Evolutionary conservation across 1,140 invertebrate species (phyloP).

Genomic region (Platyscapa corneri): DNA sequence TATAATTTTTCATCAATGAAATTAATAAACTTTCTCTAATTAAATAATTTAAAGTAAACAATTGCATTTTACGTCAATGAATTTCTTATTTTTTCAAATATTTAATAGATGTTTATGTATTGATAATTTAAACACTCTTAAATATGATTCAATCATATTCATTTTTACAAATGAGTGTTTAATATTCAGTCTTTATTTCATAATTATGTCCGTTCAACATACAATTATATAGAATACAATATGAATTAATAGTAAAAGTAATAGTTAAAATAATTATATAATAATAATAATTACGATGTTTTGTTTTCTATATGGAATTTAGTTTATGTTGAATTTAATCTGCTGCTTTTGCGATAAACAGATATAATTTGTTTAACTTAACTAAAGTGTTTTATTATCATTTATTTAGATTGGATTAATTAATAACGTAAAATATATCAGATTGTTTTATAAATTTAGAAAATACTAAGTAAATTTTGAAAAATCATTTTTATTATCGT

Average conservation of each 20-base stretch:
- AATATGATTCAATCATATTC: background rate
- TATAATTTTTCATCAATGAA: background rate
- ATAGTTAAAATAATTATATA: too few relatives aligned
- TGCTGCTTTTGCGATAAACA: background rate
- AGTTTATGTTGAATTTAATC: background rate
- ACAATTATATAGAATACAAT: background rate
- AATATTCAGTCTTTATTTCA: background rate
- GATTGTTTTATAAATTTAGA: too few relatives aligned
- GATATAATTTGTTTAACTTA: slow-evolving; percentile 19
- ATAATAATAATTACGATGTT: too few relatives aligned
- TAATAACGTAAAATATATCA: background rate
- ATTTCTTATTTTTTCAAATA: background rate
- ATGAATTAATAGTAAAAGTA: too few relatives aligned
- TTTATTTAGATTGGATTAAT: background rate
- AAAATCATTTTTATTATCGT: too few relatives aligned
- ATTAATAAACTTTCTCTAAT: background rate
- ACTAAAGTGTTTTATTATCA: slow-evolving; percentile 28
- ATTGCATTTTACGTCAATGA: background rate
- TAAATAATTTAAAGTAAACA: too few relatives aligned
- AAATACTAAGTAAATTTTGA: too few relatives aligned
- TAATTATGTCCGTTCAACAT: background rate
- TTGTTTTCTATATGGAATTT: background rate
- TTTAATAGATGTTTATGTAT: background rate
- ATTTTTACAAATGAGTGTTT: background rate
- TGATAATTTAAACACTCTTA: background rate